A percentile compares a stretch with the other conserved stretches of the same genome.
Evolutionary conservation across 2,113 vertebrate species (phyloP).

Genomic region (Stegostoma tigrinum): DNA sequence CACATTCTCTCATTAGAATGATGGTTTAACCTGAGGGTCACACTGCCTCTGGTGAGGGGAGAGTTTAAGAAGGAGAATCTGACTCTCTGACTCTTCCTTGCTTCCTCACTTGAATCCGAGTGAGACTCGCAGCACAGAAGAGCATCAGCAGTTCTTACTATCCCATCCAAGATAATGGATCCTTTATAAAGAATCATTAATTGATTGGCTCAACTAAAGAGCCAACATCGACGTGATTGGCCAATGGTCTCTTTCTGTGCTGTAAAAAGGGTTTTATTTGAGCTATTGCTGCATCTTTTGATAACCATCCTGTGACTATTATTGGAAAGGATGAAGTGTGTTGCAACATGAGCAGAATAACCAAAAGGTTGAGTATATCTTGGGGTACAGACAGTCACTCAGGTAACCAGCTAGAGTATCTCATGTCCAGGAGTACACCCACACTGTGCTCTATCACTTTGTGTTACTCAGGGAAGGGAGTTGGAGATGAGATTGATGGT

Average conservation of each 20-base stretch:
- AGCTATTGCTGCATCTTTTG: not conserved
- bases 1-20: no score
- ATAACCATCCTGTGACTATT: not conserved
- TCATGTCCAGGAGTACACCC: not conserved
- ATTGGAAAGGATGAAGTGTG: not conserved
- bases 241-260: not conserved
- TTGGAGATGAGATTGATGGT: not conserved
- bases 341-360: not conserved
- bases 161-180: no score
- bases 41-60: no score
- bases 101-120: no score
- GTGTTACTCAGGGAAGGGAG: not conserved
- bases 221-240: no score
- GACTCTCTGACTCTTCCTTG: no score
- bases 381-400: not conserved
- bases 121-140: no score
- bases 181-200: not conserved
- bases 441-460: not conserved
- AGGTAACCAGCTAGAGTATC: not conserved
- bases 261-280: not conserved
- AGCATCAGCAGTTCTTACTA: no score
- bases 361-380: not conserved
- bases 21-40: no score
- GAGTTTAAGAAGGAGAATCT: no score
- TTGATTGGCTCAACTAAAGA: not conserved